Evolutionary conservation across 2,113 vertebrate genomes (phyloP).

Genomic region (Rhynchopsitta pachyrhyncha): DNA sequence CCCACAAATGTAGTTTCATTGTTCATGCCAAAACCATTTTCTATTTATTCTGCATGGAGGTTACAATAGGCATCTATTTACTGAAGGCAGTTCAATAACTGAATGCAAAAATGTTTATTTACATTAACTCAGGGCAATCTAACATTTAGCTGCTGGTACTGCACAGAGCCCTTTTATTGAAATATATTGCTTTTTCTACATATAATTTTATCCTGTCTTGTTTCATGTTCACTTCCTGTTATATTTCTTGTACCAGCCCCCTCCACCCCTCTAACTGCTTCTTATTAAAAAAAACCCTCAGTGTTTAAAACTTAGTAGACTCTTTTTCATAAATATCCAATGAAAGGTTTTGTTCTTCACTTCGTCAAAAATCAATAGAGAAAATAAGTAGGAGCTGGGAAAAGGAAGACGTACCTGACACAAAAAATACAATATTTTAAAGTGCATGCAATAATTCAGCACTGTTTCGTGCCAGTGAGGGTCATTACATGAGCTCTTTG

Average conservation of each 20-base stretch:
- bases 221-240: not conserved
- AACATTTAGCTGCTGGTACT: constrained; percentile 19
- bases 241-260: not conserved
- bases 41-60: constrained; percentile 14
- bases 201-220: constrained; percentile 21
- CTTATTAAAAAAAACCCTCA: not conserved
- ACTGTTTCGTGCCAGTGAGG: not conserved
- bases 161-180: not conserved
- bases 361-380: not conserved
- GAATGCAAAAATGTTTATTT: constrained; percentile 33
- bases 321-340: not conserved
- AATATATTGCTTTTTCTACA: constrained; percentile 10
- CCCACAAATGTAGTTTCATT: constrained; percentile 3
- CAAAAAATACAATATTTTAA: not conserved
- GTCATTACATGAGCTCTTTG: not conserved
- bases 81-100: constrained; percentile 31
- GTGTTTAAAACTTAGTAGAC: not conserved
- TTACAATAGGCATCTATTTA: constrained; percentile 17
- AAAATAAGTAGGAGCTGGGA: fast-evolving
- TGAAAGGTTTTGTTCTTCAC: not conserved
- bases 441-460: not conserved
- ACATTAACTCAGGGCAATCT: constrained; percentile 21
- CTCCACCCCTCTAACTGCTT: not conserved
- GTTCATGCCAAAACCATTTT: constrained; percentile 21
- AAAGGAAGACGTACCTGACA: not conserved